Conservation (phyloP, 2,797 vertebrate genomes). For the Syngnathus acus region DNA sequence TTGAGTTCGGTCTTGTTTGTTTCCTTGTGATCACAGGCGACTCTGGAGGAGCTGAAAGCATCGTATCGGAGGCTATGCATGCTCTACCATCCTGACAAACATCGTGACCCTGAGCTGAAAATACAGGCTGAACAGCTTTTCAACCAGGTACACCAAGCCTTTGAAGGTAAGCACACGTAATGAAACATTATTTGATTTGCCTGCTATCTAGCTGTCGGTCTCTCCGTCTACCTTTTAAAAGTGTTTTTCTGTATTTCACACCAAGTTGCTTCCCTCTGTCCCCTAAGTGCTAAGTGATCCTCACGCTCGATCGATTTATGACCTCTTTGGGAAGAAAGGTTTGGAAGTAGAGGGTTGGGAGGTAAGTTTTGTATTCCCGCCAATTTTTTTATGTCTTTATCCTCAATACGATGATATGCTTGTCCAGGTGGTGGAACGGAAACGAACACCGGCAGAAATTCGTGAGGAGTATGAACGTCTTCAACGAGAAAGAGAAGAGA, state of each 20-base stretch:
- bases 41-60: conserved; percentile 87
- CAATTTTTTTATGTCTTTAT: background rate
- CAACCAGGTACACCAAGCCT: conserved; percentile 92
- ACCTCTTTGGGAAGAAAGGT: conserved; percentile 94
- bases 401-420: background rate
- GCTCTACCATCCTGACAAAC: conserved; percentile 98
- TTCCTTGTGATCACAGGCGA: conserved; percentile 70
- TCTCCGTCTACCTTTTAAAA: background rate
- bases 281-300: conserved; percentile 86
- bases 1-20: background rate
- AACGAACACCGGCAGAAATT: conserved; percentile 89
- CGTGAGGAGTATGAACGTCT: conserved; percentile 93
- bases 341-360: conserved; percentile 99
- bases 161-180: conserved; percentile 77
- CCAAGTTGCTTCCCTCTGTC: conserved; percentile 4
- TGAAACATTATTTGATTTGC: background rate
- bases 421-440: conserved; percentile 88
- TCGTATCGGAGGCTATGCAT: conserved; percentile 93
- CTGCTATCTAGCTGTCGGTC: too few relatives aligned
- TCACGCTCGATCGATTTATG: conserved; percentile 95
- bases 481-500: conserved; percentile 89
- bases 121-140: conserved; percentile 88
- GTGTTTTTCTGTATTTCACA: background rate
- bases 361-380: conserved; percentile 64
- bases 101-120: conserved; percentile 91